Evolutionary conservation across 2,888 invertebrate species (phyloP), one percentile per base, ranked within the genome.

Genomic region (Germaria angustata): DNA sequence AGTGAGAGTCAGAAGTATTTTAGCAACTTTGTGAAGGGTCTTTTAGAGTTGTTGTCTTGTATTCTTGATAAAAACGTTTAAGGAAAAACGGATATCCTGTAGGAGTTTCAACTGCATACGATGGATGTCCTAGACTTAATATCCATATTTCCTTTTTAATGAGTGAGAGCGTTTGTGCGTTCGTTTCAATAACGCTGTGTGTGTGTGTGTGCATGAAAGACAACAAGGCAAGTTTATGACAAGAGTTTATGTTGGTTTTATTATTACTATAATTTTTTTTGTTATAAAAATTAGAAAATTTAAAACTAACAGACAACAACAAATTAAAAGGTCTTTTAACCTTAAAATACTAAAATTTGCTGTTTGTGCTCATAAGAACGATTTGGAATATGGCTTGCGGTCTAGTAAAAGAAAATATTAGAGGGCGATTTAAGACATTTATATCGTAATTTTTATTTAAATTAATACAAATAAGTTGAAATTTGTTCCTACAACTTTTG

Each of bases 11-110:
- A 20, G 5, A 13, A 15, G 39, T 15, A 2, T n/a, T 36, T 13
- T 1, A 49, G 22, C n/a, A 65, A 65, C 9, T 53, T 68, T 65
- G 1, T 17, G n/a, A 11, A 24, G 11, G 46, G 32, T 32, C 13
- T 11, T 22, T 51, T 32, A 28, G 28, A 55, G 5, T 15, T 15
- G n/a, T 41, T 15, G 13, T 17, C 5, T 63, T 49, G 32, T 65
- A 3, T 34, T 69, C 20, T 36, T 46, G 44, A 69, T 51, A 63
- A 63, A 80, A 80, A 68, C 51, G 51, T 57, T 51, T 53, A 75
- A 28, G 44, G 15, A 86, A 87, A 87, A 87, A 86, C 87, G 88
- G 87, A 89, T 89, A 88, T 88, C 89, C 88, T 86, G 87, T 86
- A 87, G 76, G 41, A 66, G 76, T 53, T 71, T 59, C 9, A 66